Evolutionary conservation across 2,797 vertebrate genomes (phyloP).

Genomic region (Helarctos malayanus): DNA sequence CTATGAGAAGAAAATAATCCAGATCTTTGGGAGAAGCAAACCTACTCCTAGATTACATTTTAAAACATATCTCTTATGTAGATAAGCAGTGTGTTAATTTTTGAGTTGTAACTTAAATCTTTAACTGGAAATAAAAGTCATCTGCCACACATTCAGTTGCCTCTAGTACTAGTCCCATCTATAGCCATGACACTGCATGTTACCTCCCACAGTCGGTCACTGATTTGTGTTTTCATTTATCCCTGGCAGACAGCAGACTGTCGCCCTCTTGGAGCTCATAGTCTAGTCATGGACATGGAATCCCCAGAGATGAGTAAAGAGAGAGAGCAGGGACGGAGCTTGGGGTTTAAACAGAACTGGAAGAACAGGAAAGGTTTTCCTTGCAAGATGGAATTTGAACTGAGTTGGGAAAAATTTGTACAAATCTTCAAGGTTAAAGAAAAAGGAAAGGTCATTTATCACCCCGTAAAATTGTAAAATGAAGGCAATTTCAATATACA

Average conservation of each 20-base stretch:
- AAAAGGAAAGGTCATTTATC: not conserved
- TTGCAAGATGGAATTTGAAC: not conserved
- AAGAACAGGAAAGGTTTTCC: not conserved
- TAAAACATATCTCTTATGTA: not conserved
- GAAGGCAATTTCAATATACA: not conserved
- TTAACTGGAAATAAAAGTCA: not conserved
- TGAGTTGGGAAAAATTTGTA: not conserved
- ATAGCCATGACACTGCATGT: not conserved
- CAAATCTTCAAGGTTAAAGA: not conserved
- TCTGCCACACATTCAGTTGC: not conserved
- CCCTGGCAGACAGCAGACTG: too few relatives aligned
- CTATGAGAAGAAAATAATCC: not conserved
- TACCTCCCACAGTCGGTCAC: not conserved
- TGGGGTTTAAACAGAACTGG: not conserved
- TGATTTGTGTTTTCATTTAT: not conserved
- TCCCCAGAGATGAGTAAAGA: not conserved
- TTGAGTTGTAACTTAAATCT: conserved; percentile 28
- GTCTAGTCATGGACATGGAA: not conserved
- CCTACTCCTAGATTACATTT: not conserved
- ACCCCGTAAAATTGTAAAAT: not conserved
- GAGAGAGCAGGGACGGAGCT: not conserved
- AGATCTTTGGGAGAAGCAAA: not conserved
- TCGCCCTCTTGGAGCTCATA: not conserved
- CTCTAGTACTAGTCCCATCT: not conserved
- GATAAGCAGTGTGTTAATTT: not conserved